Evolutionary conservation across 2,888 invertebrate genomes (phyloP), one percentile per base, ranked within the genome.

Genomic region (Panzeria rudis): DNA sequence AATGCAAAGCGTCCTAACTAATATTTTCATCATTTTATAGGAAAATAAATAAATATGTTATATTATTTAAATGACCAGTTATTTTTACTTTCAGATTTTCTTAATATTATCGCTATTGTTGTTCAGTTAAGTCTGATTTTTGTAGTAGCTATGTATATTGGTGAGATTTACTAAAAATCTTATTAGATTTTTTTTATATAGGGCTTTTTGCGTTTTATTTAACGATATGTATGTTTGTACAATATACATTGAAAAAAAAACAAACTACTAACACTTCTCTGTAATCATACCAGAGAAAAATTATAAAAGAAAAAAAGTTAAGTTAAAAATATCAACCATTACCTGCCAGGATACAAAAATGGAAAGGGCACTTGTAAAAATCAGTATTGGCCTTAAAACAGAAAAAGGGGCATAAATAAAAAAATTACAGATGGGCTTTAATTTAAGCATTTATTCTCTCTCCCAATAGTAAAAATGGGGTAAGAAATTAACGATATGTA

Each of bases 291-390:
- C 47, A 66, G 23, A 52, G 9, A 8, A 32, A 59, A 59, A 50
- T 35, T 15, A n/a, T 20, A 25, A 41, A 35, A 41, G 13, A n/a
- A 56, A 47, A 82, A 54, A 25, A 38, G 59, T 56, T 68, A 44
- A 71, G 64, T 76, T 76, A 82, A 79, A 76, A 82, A 71, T 50
- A 29, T 20, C 76, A 56, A 38, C 35, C 52, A 64, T 75, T 71
- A 61, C 11, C 73, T 69, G 64, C 29, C 56, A 41, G 44, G n/a
- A n/a, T 41, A 25, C 3, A 38, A 64, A 23, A 15, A 56, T 0
- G 6, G 29, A 32, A 52, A 59, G 38, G 38, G 20, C 20, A 23
- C 15, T 64, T 23, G 8, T 7, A 23, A 23, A 77, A 83, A 77
- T 76, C 71, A 17, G 29, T 23, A 54, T 52, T 76, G 41, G 17